phyloP scores from a whole-genome alignment of 2,797 vertebrate species.

The Toxotes lorentzi region DNA sequence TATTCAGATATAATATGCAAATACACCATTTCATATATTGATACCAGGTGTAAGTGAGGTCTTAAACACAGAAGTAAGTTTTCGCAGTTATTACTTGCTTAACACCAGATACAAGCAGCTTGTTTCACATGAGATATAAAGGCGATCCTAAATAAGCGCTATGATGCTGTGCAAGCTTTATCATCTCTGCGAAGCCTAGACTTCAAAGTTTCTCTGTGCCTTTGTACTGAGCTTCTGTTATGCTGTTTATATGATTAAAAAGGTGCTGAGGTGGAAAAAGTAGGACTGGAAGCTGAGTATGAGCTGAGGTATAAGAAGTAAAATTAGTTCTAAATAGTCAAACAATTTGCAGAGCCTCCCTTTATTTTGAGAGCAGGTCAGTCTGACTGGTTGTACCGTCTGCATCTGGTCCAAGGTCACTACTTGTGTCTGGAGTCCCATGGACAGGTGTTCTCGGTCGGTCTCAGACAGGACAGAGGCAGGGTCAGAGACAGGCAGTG shows the following conservation, averaged over 20 bases:
- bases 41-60: neutral
- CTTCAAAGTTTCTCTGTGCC: slow-evolving; percentile 23
- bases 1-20: neutral
- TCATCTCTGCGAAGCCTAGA: slow-evolving; percentile 1
- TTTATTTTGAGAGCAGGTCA: slow-evolving; percentile 14
- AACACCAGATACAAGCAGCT: slow-evolving; percentile 8
- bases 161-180: slow-evolving; percentile 7
- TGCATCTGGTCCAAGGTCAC: slow-evolving; percentile 28
- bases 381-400: slow-evolving; percentile 13
- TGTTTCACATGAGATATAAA: slow-evolving; percentile 22
- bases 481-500: slow-evolving; percentile 18
- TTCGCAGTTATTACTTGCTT: slow-evolving; percentile 1
- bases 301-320: slow-evolving; percentile 11
- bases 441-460: slow-evolving; percentile 40
- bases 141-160: slow-evolving; percentile 14
- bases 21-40: neutral
- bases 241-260: slow-evolving; percentile 27
- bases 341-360: neutral
- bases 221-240: slow-evolving; percentile 20
- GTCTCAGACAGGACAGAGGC: slow-evolving; percentile 42
- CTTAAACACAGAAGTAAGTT: neutral
- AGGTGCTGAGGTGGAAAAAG: slow-evolving; percentile 11
- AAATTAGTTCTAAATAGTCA: neutral
- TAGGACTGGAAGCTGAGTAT: slow-evolving; percentile 23
- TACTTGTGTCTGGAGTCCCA: slow-evolving; percentile 19